Conservation (phyloP, 2,797 vertebrate genomes). For the Sebastiscus albofasciatus region DNA sequence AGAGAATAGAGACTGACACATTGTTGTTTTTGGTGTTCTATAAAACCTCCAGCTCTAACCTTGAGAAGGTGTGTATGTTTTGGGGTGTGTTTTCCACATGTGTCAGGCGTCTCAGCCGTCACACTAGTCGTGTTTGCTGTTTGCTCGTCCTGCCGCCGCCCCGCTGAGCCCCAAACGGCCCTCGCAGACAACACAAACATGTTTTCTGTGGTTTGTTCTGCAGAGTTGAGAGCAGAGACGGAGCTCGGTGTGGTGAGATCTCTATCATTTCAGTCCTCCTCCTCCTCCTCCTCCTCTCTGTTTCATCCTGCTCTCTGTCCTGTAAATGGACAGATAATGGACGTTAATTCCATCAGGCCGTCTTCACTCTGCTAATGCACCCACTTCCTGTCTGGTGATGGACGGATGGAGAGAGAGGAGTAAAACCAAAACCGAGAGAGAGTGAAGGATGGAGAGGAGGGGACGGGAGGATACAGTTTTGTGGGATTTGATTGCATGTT, state of each 20-base stretch:
- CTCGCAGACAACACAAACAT: conserved; percentile 28
- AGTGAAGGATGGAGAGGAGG: background rate
- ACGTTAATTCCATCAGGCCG: conserved; percentile 68
- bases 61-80: too few relatives aligned
- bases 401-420: conserved; percentile 39
- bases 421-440: conserved; percentile 5
- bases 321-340: conserved; percentile 74
- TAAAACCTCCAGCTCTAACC: background rate
- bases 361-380: conserved; percentile 69
- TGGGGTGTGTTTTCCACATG: background rate
- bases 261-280: conserved; percentile 11
- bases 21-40: background rate
- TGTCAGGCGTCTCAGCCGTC: background rate
- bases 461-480: conserved; percentile 1
- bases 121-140: background rate
- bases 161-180: background rate
- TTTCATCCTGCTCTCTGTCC: conserved; percentile 26
- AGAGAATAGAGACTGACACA: too few relatives aligned
- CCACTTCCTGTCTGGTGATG: conserved; percentile 73
- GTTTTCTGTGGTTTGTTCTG: conserved; percentile 35
- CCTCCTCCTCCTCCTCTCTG: background rate
- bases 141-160: background rate
- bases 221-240: conserved; percentile 16
- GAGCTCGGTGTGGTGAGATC: conserved; percentile 25
- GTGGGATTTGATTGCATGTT: conserved; percentile 50